Conservation (phyloP, 2,797 vertebrate genomes). For the Scolopax bukidnonensis region DNA sequence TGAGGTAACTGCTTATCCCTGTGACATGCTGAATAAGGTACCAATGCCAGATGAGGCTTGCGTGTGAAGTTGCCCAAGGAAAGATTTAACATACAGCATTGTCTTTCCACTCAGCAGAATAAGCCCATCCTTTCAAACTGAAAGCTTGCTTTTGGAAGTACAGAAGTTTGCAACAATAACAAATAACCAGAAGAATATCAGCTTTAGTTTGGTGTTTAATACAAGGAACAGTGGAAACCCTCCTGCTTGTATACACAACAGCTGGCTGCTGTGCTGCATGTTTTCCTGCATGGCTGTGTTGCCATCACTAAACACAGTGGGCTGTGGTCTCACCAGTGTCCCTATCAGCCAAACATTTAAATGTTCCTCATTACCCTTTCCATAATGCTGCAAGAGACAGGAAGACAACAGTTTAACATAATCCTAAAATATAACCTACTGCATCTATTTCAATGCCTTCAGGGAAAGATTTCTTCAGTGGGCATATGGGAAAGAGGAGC, state of each 20-base stretch:
- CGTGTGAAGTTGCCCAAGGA: neutral
- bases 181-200: neutral
- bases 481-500: neutral
- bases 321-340: neutral
- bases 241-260: neutral
- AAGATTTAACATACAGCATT: neutral
- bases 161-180: neutral
- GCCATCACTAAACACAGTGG: neutral
- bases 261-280: neutral
- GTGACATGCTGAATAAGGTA: neutral
- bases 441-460: neutral
- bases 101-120: neutral
- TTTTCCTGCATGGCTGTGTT: neutral
- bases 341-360: neutral
- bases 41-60: neutral
- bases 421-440: neutral
- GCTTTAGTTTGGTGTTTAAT: neutral
- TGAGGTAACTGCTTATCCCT: neutral
- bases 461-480: neutral
- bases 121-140: neutral
- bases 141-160: neutral
- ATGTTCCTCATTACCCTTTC: neutral
- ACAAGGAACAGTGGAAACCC: neutral
- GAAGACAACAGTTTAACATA: neutral
- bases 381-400: neutral